Evolutionary conservation across 2,888 invertebrate species (phyloP), one percentile per base, ranked within the genome.

Genomic region (Neoaliturus tenellus): DNA sequence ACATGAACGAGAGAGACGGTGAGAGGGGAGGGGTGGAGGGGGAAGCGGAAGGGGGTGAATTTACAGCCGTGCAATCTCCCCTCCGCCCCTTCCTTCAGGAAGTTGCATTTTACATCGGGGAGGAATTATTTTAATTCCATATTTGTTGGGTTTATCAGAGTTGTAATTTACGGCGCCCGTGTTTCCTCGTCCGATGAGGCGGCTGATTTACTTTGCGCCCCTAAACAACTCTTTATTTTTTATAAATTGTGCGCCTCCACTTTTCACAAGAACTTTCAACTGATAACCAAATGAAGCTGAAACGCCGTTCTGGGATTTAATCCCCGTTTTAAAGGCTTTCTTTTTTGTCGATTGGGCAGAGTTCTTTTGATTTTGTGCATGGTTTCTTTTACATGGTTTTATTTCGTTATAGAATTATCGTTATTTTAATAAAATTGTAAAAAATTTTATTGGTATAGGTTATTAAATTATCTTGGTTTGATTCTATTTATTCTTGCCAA

Each of bases 111-210:
- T 83, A 81, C 85, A 83, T 82, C 51, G 85, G 85, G 85, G 85
- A 86, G 86, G 86, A 85, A 86, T 86, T 85, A 86, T 85, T 86
- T 86, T 86, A 86, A 86, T 85, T 86, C 86, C 86, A 86, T 86
- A 86, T 86, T 86, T 86, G 86, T 85, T 85, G 85, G 86, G 83
- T 86, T 86, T 86, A 86, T 86, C 86, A 67, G 84, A 78, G 75
- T 58, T 81, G 31, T 81, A 81, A 84, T 84, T 84, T 84, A 84
- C 81, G 81, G 44, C 39, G 17, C 33, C 28, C 71, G 82, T 23
- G 82, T 12, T 44, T 51, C 71, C 51, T 51, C 41, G 82, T 35
- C 82, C 82, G 71, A 82, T 82, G 82, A 69, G 31, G 69, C 67
- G 69, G 39, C 69, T 81, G 81, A 81, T 69, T 71, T 82, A 82